Evolutionary conservation across 2,113 vertebrate genomes (phyloP).

Genomic region (Tautogolabrus adspersus): DNA sequence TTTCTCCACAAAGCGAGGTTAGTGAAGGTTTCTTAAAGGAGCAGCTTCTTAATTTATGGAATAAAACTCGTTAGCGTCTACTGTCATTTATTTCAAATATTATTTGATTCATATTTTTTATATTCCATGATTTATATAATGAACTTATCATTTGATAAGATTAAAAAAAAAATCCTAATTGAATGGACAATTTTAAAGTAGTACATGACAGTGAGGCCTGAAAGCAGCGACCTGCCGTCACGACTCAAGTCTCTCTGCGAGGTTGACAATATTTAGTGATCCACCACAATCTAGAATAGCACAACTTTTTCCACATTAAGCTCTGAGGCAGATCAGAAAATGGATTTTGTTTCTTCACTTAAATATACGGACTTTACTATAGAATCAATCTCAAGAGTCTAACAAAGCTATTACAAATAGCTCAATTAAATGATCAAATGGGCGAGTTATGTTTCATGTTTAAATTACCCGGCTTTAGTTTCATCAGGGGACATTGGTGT

Average conservation of each 20-base stretch:
- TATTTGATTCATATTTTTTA: slow-evolving; percentile 18
- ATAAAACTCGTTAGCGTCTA: slow-evolving; percentile 3
- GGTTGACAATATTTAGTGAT: slow-evolving; percentile 39
- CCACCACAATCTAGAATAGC: slow-evolving; percentile 60
- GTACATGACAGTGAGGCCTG: slow-evolving; percentile 9
- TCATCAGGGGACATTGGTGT: slow-evolving; percentile 83
- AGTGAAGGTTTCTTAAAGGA: no score
- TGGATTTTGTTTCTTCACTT: slow-evolving; percentile 84
- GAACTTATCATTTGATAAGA: slow-evolving; percentile 37
- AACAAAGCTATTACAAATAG: slow-evolving; percentile 91
- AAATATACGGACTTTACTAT: slow-evolving; percentile 81
- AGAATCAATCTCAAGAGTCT: slow-evolving; percentile 89
- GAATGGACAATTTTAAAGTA: slow-evolving; percentile 12
- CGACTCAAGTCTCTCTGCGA: slow-evolving; percentile 31
- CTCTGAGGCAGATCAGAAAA: slow-evolving; percentile 83
- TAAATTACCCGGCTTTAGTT: slow-evolving; percentile 87
- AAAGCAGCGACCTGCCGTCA: slow-evolving; percentile 23
- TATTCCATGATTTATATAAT: slow-evolving; percentile 35
- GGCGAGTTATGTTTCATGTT: slow-evolving; percentile 88
- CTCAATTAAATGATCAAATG: slow-evolving; percentile 93
- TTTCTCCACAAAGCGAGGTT: no score
- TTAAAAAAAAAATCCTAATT: background rate
- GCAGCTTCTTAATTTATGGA: background rate
- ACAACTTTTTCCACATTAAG: slow-evolving; percentile 71
- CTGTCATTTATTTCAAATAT: background rate